Conservation (phyloP, 2,888 invertebrate species). For the Meandrusa payeni region DNA sequence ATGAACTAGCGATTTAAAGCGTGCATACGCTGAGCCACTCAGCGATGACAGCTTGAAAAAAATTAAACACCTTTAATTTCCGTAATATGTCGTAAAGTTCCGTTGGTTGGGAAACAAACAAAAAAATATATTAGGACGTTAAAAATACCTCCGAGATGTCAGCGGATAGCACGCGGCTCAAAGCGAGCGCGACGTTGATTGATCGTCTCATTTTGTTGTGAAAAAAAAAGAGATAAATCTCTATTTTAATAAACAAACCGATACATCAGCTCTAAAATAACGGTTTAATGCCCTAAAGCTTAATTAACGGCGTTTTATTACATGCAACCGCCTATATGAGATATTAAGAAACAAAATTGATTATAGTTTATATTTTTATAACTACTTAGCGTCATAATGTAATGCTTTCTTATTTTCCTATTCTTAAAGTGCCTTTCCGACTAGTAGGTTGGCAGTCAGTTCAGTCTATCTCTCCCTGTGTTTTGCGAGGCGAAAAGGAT, state of each 20-base stretch:
- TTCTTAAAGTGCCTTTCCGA: no score
- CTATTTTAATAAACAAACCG: conserved; percentile 37
- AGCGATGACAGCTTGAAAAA: no score
- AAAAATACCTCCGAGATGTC: conserved; percentile 35
- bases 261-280: conserved; percentile 31
- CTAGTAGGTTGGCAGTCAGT: no score
- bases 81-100: conserved; percentile 27
- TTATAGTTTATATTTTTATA: no score
- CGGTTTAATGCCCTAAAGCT: conserved; percentile 6
- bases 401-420: no score
- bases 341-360: not conserved
- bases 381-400: no score
- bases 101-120: conserved; percentile 13
- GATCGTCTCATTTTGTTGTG: conserved; percentile 34
- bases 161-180: conserved; percentile 26
- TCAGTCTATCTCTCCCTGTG: no score
- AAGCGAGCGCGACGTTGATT: conserved; percentile 39
- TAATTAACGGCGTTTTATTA: conserved; percentile 17
- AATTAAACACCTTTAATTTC: conserved; percentile 24
- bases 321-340: not conserved
- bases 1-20: no score
- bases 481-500: no score
- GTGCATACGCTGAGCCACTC: no score
- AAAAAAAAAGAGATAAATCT: conserved; percentile 28
- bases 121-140: conserved; percentile 25